These are phyloP conservation scores for Nasua narica DNA, from an alignment of 2,797 vertebrate genomes.

Conservation along the genomic window DNA sequence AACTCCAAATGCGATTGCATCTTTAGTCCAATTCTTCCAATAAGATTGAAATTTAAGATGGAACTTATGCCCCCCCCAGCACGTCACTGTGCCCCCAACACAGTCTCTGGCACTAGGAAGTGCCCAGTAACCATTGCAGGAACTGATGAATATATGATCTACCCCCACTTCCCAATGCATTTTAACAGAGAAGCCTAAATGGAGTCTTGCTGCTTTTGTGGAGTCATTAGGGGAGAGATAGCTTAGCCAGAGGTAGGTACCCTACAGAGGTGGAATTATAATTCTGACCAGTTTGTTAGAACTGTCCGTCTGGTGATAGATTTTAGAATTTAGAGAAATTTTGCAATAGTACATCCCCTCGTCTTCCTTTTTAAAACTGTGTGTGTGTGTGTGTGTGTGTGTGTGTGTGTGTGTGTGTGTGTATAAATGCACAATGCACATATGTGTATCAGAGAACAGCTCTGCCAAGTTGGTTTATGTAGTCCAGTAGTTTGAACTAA, in stretches of 20 bases:
- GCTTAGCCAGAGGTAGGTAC: neutral
- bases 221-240: neutral
- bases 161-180: neutral
- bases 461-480: neutral
- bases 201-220: neutral
- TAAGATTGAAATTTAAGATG: neutral
- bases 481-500: conserved; percentile 48
- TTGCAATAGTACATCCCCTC: neutral
- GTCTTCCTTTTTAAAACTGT: conserved; percentile 35
- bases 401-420: neutral
- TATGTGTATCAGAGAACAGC: neutral
- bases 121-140: neutral
- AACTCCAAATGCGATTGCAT: neutral
- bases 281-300: conserved; percentile 6
- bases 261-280: neutral
- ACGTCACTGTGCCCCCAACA: neutral
- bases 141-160: neutral
- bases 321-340: conserved; percentile 39
- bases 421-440: too few species aligned
- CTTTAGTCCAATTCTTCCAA: neutral
- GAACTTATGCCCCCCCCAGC: neutral
- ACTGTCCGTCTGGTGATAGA: neutral
- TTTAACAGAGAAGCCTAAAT: neutral
- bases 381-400: too few species aligned
- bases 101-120: neutral